Evolutionary conservation across 2,797 vertebrate genomes (phyloP), one percentile per base, ranked within the genome.

Genomic region (Fistularia tabacaria): DNA sequence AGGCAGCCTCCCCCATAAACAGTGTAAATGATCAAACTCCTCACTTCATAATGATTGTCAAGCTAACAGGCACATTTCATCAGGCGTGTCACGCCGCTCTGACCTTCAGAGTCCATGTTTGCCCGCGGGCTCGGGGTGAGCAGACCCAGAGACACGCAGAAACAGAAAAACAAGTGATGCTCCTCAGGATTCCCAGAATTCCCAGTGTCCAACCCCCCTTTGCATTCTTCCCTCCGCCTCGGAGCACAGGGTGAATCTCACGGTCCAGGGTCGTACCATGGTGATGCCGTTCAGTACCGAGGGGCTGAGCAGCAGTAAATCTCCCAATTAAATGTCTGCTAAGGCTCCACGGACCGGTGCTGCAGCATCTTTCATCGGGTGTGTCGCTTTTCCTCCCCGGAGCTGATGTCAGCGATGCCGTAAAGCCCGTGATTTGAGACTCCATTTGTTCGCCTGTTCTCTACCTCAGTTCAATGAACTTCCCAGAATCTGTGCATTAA

Each of bases 251-350:
- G 55, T 49, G 50, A 71, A 59, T 71, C 58, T 59, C 53, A 48
- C 38, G 39, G 79, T 81, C 72, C 64, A 49, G 57, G 40, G 47
- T 51, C 74, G 64, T 77, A 51, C 84, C 36, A 86, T 88, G 86
- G 86, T 73, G 79, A 88, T 70, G 66, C 55, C 61, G 62, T 56
- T 81, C 68, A 70, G 50, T 8, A 58, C 14, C 71, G 38, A 76
- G 57, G 54, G 72, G 64, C 66, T 59, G 58, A 25, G 0, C 36
- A 41, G 55, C 57, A 58, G 37, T 82, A 82, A 84, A 84, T 83
- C 77, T 66, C 55, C 47, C 50, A 46, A 36, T 69, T 61, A 81
- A 85, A 59, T 39, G 41, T 38, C 10, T 14, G 64, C 55, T 57
- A 46, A 36, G 49, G 64, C 36, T 15, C 59, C 48, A 62, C 40